Evolutionary conservation across 2,797 vertebrate species (phyloP).

Genomic region (Centroberyx gerrardi): DNA sequence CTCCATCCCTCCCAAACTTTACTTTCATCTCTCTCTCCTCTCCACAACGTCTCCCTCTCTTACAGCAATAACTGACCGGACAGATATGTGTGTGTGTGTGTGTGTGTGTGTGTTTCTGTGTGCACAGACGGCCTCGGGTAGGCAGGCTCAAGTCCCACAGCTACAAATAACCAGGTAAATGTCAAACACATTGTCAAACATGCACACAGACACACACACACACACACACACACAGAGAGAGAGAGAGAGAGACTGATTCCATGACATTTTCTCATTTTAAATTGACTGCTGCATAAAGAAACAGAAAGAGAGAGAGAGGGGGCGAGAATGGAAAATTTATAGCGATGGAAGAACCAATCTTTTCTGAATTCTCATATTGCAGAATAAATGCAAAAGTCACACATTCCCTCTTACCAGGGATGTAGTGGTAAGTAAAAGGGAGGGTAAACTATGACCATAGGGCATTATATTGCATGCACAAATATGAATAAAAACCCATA

Average conservation of each 20-base stretch:
- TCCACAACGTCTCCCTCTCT: too few species aligned
- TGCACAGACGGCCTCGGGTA: constrained; percentile 1
- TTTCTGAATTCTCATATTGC: not conserved
- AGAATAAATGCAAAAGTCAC: not conserved
- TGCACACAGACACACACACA: not conserved
- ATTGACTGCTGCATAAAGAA: too few species aligned
- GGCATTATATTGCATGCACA: too few species aligned
- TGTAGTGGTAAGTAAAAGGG: too few species aligned
- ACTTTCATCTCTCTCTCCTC: not conserved
- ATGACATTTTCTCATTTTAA: too few species aligned
- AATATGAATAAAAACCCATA: too few species aligned
- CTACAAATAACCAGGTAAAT: constrained; percentile 37
- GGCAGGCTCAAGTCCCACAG: constrained; percentile 13
- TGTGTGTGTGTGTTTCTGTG: constrained; percentile 12
- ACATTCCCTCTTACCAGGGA: constrained; percentile 11
- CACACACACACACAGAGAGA: constrained; percentile 35
- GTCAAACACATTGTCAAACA: constrained; percentile 31
- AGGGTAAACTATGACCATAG: too few species aligned
- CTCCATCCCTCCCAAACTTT: not conserved
- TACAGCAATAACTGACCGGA: too few species aligned
- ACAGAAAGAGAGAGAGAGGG: too few species aligned
- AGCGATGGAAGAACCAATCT: not conserved
- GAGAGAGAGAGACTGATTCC: constrained; percentile 4
- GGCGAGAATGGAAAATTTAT: not conserved
- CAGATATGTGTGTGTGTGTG: not conserved